Percentiles rank a stretch among this genome's conserved stretches.
Evolutionary conservation across 2,113 vertebrate genomes (phyloP).

Genomic region (Microcebus murinus): DNA sequence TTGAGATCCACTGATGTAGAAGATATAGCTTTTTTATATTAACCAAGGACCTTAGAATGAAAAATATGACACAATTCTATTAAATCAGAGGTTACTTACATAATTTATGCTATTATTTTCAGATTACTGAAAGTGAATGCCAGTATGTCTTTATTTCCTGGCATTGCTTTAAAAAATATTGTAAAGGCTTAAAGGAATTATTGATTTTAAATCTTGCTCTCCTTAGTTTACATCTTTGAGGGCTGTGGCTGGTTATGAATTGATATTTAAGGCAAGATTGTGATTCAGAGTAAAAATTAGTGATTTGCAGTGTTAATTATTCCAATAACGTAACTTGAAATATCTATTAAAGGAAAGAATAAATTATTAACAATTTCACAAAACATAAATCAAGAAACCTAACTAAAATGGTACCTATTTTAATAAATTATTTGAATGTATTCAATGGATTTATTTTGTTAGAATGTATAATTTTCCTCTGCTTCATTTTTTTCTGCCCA

Average conservation of each 20-base stretch:
- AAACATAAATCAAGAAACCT: neutral
- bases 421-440: neutral
- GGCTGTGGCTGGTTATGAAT: neutral
- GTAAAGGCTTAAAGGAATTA: neutral
- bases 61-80: neutral
- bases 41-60: neutral
- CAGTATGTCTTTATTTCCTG: slow-evolving; percentile 12
- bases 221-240: neutral
- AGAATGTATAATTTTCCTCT: neutral
- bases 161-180: neutral
- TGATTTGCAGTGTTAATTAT: neutral
- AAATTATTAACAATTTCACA: neutral
- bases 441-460: neutral
- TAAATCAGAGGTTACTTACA: neutral
- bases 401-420: neutral
- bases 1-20: neutral
- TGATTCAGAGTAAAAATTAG: neutral
- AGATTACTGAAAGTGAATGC: slow-evolving; percentile 6
- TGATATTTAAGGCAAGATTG: neutral
- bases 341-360: neutral
- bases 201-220: slow-evolving; percentile 37
- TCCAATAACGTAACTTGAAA: neutral
- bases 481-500: neutral
- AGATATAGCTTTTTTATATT: neutral
- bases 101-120: slow-evolving; percentile 14